These are phyloP conservation scores for Acleris cristana DNA, from an alignment of 2,888 invertebrate genomes.

Conservation along the genomic window DNA sequence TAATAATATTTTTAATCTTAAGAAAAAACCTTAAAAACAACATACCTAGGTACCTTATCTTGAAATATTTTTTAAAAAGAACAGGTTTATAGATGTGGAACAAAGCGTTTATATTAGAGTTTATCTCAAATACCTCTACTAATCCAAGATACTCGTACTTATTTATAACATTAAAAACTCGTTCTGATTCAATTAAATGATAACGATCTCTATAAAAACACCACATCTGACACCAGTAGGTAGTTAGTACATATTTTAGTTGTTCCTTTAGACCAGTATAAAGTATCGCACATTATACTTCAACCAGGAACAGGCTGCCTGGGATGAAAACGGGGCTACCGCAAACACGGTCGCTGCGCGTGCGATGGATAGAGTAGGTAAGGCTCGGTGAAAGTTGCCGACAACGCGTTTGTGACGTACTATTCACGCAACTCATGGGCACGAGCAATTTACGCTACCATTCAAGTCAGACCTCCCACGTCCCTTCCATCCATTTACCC, in stretches of 20 bases:
- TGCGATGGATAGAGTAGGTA: conserved; percentile 47
- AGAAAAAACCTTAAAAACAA: conserved; percentile 5
- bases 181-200: neutral
- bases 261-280: conserved; percentile 9
- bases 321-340: conserved; percentile 49
- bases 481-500: conserved; percentile 55
- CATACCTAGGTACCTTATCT: too few species aligned
- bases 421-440: conserved; percentile 67
- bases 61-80: neutral
- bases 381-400: conserved; percentile 75
- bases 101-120: neutral
- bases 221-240: neutral
- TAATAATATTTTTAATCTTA: neutral
- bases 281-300: conserved; percentile 27
- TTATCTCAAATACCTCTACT: too few species aligned
- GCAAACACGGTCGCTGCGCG: conserved; percentile 47
- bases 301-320: conserved; percentile 40
- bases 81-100: neutral
- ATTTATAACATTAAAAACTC: neutral
- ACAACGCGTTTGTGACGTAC: conserved; percentile 71
- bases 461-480: conserved; percentile 56
- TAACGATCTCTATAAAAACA: neutral
- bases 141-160: too few species aligned
- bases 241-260: neutral
- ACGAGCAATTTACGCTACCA: conserved; percentile 67